Base-by-base conservation (phyloP, 2,113 vertebrate genomes). In the Fregetta grallaria region DNA sequence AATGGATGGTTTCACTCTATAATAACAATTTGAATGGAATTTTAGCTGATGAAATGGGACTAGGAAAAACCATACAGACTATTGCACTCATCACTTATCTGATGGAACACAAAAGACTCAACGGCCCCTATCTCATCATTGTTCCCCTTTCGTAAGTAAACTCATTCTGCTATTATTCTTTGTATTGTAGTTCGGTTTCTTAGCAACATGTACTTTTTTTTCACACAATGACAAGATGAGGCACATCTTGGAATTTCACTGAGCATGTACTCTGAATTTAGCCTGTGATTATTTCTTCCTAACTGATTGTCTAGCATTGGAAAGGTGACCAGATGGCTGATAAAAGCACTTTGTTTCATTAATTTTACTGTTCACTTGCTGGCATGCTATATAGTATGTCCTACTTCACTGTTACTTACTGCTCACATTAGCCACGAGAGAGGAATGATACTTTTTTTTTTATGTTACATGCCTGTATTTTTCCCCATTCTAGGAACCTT, bases 1-100 rank as follows among this genome's bases (percentile, higher is more conserved):
- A 99, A 97, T 99, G 99, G 99, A 99, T 99, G 99, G 99, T 99
- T 95, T 99, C 99, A 47, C 95, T 99, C 75, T 99, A 99, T 97
- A 99, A 99, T 98, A 99, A 99, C 98, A 99, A 99, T 96, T 96
- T 99, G 74, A 99, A 99, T 42, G 99, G 99, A 86, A 99, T 99
- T 97, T 98, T 99, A 97, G 99, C 99, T 56, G 99, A 99, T 83
- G 99, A 99, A 96, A 99, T 99, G 99, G 99, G 99, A 36, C 98
- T 99, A 9, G 99, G 99, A 86, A 99, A 99, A 97, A 99, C 99
- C 96, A 99, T 99, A 96, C 99, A 99, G 95, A 99, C 99, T 94
- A 99, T 99, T 65, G 99, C 98, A 11, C 99, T 99, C 80, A 99
- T 99, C 97, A 99, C 99, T 56, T 99, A 99, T 91, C 98, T 99